Evolutionary conservation across 2,888 invertebrate species (phyloP).

Genomic region (Pheosia gnoma): DNA sequence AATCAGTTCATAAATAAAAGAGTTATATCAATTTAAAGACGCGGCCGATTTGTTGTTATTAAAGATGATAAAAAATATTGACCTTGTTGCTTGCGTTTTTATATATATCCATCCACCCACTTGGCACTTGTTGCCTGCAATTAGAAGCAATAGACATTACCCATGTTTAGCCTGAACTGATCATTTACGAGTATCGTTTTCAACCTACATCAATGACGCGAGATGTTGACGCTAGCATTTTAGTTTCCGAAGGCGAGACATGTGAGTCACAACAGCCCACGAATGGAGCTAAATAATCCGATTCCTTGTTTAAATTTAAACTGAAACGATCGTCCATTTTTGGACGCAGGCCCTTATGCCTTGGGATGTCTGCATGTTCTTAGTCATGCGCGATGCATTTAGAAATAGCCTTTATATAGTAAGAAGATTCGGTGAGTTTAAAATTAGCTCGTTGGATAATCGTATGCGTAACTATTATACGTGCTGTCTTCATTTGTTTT

Average conservation of each 20-base stretch:
- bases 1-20: too few relatives aligned
- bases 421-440: constrained; percentile 13
- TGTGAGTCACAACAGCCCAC: constrained; percentile 29
- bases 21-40: too few relatives aligned
- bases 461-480: constrained; percentile 1
- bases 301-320: constrained; percentile 39
- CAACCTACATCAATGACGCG: constrained; percentile 16
- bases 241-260: constrained; percentile 11
- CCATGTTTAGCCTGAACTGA: neutral
- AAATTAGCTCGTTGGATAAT: constrained; percentile 11
- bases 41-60: neutral
- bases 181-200: constrained; percentile 11
- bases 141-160: neutral
- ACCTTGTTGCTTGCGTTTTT: neutral
- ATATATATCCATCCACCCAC: neutral
- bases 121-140: constrained; percentile 1
- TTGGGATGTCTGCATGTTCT: constrained; percentile 32
- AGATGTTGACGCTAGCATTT: constrained; percentile 15
- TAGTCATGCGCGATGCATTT: constrained; percentile 23
- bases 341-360: constrained; percentile 33
- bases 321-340: constrained; percentile 27
- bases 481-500: neutral
- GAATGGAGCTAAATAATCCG: constrained; percentile 22
- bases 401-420: constrained; percentile 24
- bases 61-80: neutral